phyloP scores from a whole-genome alignment of 2,113 vertebrate genomes.

The Alectura lathami region DNA sequence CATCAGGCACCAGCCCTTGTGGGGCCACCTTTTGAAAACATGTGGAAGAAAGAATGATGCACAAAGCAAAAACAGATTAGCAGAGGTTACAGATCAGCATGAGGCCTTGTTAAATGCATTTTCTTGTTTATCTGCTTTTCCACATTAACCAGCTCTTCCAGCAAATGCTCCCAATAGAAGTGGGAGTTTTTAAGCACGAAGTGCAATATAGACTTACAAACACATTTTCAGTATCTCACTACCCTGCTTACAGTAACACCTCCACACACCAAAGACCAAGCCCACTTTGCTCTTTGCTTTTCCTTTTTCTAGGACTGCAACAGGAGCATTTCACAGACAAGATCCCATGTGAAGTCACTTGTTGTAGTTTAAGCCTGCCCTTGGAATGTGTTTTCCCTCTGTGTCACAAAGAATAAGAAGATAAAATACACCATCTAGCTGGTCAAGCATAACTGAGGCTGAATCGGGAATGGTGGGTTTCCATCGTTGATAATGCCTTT shows the following conservation, averaged over 20 bases:
- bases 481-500: too few species aligned
- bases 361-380: neutral
- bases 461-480: neutral
- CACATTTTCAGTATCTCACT: neutral
- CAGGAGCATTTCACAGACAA: neutral
- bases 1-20: neutral
- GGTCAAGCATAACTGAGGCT: neutral
- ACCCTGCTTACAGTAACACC: neutral
- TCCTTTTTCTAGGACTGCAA: too few species aligned
- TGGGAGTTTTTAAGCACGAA: neutral
- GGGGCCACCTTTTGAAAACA: fast-evolving
- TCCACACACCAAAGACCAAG: neutral
- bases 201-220: neutral
- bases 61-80: fast-evolving
- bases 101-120: neutral
- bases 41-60: fast-evolving
- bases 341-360: neutral
- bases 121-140: neutral
- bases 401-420: neutral
- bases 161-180: neutral
- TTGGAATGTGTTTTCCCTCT: neutral
- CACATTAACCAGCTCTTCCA: neutral
- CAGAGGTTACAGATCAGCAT: neutral
- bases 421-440: neutral
- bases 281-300: neutral